Percentiles rank a stretch among this genome's conserved stretches.
Conservation (phyloP, 2,797 vertebrate species). For the Falco berigora region DNA sequence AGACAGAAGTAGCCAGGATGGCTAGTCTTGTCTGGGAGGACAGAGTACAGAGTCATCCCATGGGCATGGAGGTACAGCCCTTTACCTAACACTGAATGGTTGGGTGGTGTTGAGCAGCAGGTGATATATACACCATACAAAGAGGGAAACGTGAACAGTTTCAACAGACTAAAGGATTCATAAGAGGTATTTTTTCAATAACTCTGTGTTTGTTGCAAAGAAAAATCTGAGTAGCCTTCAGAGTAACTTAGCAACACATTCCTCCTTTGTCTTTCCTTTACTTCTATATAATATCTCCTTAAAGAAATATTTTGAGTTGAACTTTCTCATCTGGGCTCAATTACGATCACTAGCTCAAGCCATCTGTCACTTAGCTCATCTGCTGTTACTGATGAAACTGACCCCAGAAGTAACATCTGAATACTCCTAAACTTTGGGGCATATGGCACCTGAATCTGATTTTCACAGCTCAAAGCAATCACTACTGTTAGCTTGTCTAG, state of each 20-base stretch:
- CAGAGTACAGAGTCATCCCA: neutral
- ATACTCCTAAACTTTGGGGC: neutral
- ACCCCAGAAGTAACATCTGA: neutral
- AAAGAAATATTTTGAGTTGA: neutral
- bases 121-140: rapidly evolving
- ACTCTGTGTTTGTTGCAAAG: neutral
- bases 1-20: neutral
- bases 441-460: neutral
- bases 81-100: neutral
- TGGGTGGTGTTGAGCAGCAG: neutral
- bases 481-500: neutral
- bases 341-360: neutral
- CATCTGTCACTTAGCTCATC: neutral
- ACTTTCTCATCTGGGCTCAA: neutral
- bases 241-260: neutral
- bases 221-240: neutral
- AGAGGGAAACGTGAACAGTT: neutral
- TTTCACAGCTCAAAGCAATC: neutral
- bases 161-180: neutral
- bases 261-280: neutral
- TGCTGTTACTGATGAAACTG: neutral
- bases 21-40: neutral
- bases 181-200: neutral
- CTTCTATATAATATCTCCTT: neutral
- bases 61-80: neutral